These are phyloP conservation scores for Thalassaphorura encarpata DNA, from an alignment of 1,140 invertebrate species.

Conservation along the genomic window DNA sequence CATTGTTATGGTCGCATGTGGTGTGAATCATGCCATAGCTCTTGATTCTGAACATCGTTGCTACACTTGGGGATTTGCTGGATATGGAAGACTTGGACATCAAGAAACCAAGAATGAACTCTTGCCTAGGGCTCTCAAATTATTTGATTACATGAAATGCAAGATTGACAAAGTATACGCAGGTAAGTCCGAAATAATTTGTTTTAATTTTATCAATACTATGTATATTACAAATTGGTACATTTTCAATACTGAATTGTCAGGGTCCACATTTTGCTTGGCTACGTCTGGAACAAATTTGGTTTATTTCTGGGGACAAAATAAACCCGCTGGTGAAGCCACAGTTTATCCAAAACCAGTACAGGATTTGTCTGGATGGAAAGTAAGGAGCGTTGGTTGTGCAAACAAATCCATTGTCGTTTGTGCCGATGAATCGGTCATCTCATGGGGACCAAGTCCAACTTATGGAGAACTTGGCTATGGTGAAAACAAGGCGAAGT, in stretches of 20 bases:
- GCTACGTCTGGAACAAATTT: conserved; percentile 32
- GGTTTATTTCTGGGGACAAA: conserved; percentile 79
- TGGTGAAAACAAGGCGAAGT: conserved; percentile 72
- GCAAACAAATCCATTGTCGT: conserved; percentile 54
- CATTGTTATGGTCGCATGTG: conserved; percentile 80
- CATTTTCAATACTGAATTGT: too few relatives aligned
- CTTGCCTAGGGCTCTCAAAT: conserved; percentile 53
- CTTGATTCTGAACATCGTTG: conserved; percentile 75
- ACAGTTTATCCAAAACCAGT: conserved; percentile 95
- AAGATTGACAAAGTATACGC: background rate
- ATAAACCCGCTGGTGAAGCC: conserved; percentile 81
- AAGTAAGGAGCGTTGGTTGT: conserved; percentile 68
- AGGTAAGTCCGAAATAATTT: background rate
- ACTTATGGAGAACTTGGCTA: conserved; percentile 86
- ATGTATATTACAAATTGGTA: background rate
- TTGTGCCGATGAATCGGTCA: conserved; percentile 74
- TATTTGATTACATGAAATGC: background rate
- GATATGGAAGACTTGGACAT: conserved; percentile 83
- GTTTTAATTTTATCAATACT: background rate
- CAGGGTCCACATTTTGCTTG: conserved; percentile 20
- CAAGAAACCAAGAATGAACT: conserved; percentile 82
- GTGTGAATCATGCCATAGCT: conserved; percentile 78
- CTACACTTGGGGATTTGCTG: conserved; percentile 90
- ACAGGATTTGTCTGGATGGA: conserved; percentile 83
- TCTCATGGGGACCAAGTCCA: conserved; percentile 82